A percentile compares a stretch with the other conserved stretches of the same genome.
Evolutionary conservation across 2,113 vertebrate genomes (phyloP).

Genomic region (Lophotis ruficrista): DNA sequence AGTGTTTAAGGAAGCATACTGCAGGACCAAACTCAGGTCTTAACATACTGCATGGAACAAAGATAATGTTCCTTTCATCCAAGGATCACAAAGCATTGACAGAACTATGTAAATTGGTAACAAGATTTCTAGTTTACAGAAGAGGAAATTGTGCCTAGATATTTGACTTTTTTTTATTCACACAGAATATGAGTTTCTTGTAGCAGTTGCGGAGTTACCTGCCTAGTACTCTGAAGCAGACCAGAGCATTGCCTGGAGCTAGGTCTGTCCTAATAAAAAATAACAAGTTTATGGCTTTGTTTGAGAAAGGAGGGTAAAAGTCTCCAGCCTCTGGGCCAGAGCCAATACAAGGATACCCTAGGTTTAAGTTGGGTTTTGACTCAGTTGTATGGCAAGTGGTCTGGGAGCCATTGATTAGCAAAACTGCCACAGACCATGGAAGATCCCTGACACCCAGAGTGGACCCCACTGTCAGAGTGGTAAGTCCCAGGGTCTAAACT

Average conservation of each 20-base stretch:
- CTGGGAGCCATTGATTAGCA: background rate
- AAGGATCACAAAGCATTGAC: background rate
- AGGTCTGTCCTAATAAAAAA: background rate
- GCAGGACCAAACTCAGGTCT: background rate
- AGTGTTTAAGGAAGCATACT: background rate
- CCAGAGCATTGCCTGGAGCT: background rate
- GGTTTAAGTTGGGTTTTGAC: background rate
- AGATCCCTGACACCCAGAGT: background rate
- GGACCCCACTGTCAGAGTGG: background rate
- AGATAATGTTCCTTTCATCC: background rate
- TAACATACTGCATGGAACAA: slow-evolving; percentile 10
- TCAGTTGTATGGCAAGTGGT: background rate
- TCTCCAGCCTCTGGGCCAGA: background rate
- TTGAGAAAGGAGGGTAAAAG: background rate
- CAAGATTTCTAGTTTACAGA: slow-evolving; percentile 14
- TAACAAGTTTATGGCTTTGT: background rate
- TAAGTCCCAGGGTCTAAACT: background rate
- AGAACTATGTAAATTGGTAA: background rate
- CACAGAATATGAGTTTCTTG: background rate
- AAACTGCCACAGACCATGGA: background rate
- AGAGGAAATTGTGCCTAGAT: background rate
- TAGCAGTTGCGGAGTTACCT: background rate
- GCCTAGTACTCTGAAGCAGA: background rate
- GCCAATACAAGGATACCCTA: background rate
- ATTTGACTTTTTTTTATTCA: background rate